phyloP scores from a whole-genome alignment of 2,888 invertebrate genomes.

The Andricus quercusramuli region DNA sequence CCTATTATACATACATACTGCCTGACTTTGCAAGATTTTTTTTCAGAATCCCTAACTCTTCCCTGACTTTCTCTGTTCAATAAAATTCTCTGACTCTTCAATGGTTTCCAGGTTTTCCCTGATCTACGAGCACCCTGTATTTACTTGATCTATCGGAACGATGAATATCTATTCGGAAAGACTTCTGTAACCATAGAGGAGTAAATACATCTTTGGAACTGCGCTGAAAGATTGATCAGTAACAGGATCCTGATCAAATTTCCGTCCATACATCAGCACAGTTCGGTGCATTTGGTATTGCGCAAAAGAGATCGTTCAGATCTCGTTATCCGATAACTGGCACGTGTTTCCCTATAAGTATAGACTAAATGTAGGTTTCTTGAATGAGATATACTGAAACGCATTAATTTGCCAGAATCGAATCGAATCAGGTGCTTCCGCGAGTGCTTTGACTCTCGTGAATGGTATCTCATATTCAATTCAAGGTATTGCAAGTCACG shows the following conservation, averaged over 20 bases:
- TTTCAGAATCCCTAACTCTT: too few relatives aligned
- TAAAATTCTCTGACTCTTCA: too few relatives aligned
- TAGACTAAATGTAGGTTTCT: background rate
- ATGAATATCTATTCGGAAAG: background rate
- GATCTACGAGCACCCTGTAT: too few relatives aligned
- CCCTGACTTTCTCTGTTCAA: too few relatives aligned
- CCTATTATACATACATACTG: too few relatives aligned
- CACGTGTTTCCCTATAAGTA: background rate
- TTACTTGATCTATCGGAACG: background rate
- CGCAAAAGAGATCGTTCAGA: slow-evolving; percentile 19
- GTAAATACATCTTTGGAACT: slow-evolving; percentile 1
- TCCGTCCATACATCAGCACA: background rate
- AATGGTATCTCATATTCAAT: slow-evolving; percentile 67
- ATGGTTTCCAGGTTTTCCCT: too few relatives aligned
- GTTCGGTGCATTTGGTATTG: background rate
- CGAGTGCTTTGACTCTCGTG: slow-evolving; percentile 56
- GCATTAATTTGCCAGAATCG: slow-evolving; percentile 70
- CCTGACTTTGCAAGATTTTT: too few relatives aligned
- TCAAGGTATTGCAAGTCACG: slow-evolving; percentile 45
- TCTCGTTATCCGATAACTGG: background rate
- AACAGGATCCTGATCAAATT: slow-evolving; percentile 23
- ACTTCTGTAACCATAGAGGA: background rate
- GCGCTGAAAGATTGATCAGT: background rate
- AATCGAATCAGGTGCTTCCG: slow-evolving; percentile 63
- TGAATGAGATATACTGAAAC: slow-evolving; percentile 64